Percentiles rank a stretch among this genome's conserved stretches.
Conservation (phyloP, 1,140 invertebrate genomes). For the Mesaphorura yosii region DNA sequence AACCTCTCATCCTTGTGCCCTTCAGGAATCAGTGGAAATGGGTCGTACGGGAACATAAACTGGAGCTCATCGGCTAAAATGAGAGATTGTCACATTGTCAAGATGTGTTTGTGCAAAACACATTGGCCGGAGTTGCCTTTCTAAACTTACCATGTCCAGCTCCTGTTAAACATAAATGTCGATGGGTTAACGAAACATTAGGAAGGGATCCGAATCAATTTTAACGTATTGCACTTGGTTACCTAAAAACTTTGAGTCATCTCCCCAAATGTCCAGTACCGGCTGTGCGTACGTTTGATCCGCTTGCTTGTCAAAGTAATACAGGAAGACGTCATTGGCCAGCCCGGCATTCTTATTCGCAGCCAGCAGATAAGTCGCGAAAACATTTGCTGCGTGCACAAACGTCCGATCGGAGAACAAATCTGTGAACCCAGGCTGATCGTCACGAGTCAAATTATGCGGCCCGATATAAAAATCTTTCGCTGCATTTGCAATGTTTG, state of each 20-base stretch:
- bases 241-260: neutral
- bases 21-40: slow-evolving; percentile 15
- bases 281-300: slow-evolving; percentile 7
- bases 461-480: slow-evolving; percentile 46
- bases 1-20: slow-evolving; percentile 13
- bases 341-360: neutral
- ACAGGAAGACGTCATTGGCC: slow-evolving; percentile 13
- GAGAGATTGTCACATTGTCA: no score
- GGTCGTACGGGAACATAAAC: slow-evolving; percentile 18
- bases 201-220: neutral
- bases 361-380: neutral
- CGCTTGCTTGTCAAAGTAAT: slow-evolving; percentile 11
- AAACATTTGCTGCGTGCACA: slow-evolving; percentile 2
- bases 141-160: slow-evolving; percentile 16
- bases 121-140: no score
- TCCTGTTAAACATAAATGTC: neutral
- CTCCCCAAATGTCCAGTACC: neutral
- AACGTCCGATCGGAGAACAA: slow-evolving; percentile 33
- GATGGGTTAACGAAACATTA: neutral
- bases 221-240: neutral
- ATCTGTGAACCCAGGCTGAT: slow-evolving; percentile 41
- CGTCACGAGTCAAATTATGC: slow-evolving; percentile 39
- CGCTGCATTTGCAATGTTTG: neutral
- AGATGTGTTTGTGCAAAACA: no score
- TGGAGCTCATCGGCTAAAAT: slow-evolving; percentile 26